Evolutionary conservation across 2,113 vertebrate genomes (phyloP), one percentile per base, ranked within the genome.

Genomic region (Zeus faber): DNA sequence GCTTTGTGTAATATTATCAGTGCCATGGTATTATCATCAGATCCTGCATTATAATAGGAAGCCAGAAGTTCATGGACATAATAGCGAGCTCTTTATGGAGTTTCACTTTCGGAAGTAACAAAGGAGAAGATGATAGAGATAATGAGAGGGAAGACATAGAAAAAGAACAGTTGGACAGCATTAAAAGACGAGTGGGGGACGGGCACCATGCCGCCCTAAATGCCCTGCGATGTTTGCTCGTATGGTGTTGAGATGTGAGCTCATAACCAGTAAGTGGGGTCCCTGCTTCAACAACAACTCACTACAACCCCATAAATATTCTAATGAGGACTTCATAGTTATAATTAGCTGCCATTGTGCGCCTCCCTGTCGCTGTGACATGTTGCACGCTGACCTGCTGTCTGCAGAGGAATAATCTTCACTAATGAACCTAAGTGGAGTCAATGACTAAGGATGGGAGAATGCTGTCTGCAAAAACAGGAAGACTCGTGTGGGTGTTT

Each of bases 401-500:
- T 79, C 84, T 79, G 60, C 70, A 41, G 29, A 60, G 64, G 61
- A 84, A 76, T 81, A 60, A 82, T 77, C 70, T 62, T 62, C 70
- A 39, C 76, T 87, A 82, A 81, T 80, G 76, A 85, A 87, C 70
- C 81, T 70, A 76, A 81, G 64, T 66, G 3, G 63, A 79, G 84
- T 78, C 81, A 74, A 57, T 82, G 85, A 85, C 79, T 83, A 77
- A 82, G 70, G 59, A 72, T 61, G 62, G 49, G 73, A 52, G 67
- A 67, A 77, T 70, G 57, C 70, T 62, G 58, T 44, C 70, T 51
- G 67, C 70, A 82, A 81, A 76, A 75, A 76, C 72, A 79, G 70
- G 65, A 65, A 46, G 76, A 66, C 76, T 29, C 59, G 52, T 55
- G 70, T 78, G 84, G 59, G 76, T 64, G 80, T 71, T 44, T 44